Conservation (phyloP, 2,888 invertebrate genomes). For the Agriopis leucophaearia region DNA sequence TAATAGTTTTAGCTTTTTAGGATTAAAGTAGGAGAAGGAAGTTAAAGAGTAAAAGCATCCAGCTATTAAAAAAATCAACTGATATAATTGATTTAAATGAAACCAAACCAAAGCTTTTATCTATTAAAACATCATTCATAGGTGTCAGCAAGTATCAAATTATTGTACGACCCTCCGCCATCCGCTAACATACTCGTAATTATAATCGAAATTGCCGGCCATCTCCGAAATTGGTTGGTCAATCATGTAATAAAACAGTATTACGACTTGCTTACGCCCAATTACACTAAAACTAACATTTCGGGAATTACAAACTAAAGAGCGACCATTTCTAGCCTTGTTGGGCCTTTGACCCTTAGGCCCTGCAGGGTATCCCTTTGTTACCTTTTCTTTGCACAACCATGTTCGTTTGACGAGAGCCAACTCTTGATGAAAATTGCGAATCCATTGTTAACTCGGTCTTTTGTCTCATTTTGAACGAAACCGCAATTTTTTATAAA, state of each 20-base stretch:
- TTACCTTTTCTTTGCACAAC: constrained; percentile 29
- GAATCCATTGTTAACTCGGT: constrained; percentile 26
- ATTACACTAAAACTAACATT: constrained; percentile 11
- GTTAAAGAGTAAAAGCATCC: not conserved
- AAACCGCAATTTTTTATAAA: not conserved
- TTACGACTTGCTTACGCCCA: not conserved
- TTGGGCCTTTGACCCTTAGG: constrained; percentile 19
- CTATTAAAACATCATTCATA: too few relatives aligned
- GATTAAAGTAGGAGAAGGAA: too few relatives aligned
- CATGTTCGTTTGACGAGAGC: constrained; percentile 30
- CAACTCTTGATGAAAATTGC: constrained; percentile 26
- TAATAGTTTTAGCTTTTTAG: too few relatives aligned
- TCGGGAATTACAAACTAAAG: constrained; percentile 13
- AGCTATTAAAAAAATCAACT: not conserved
- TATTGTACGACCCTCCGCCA: not conserved
- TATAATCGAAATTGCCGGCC: not conserved
- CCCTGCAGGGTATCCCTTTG: constrained; percentile 31
- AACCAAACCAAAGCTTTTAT: too few relatives aligned
- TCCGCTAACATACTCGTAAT: too few relatives aligned
- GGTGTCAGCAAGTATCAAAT: not conserved
- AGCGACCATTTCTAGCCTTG: constrained; percentile 8
- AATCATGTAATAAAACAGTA: not conserved
- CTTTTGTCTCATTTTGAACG: constrained; percentile 32
- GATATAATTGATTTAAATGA: too few relatives aligned
- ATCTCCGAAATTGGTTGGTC: not conserved